Conservation (phyloP, 2,888 invertebrate genomes). For the Yponomeuta evonymella region DNA sequence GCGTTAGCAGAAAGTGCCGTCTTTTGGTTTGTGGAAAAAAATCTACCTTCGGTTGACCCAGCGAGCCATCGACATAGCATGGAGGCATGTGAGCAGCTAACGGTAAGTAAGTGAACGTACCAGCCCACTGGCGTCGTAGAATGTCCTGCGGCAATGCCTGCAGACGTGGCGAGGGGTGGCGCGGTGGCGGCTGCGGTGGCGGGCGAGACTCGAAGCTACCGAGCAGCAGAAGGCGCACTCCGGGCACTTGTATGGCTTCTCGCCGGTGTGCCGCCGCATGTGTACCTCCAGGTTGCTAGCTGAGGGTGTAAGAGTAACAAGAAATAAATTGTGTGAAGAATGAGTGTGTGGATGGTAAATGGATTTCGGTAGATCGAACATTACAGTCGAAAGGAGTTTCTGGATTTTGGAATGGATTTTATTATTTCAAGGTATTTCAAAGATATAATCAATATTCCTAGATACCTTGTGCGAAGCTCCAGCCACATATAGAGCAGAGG, state of each 20-base stretch:
- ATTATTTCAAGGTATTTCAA: no score
- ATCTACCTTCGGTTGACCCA: no score
- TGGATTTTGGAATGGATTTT: no score
- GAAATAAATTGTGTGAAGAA: background rate
- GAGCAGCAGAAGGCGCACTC: slow-evolving; percentile 51
- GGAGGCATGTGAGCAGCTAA: no score
- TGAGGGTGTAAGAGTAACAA: slow-evolving; percentile 24
- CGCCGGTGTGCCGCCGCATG: slow-evolving; percentile 57
- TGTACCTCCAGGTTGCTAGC: slow-evolving; percentile 59
- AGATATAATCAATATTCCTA: background rate
- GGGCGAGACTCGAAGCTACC: slow-evolving; percentile 46
- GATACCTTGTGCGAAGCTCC: slow-evolving; percentile 56
- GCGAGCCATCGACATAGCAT: background rate
- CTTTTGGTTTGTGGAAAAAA: no score
- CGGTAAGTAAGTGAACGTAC: slow-evolving; percentile 28
- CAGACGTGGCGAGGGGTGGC: slow-evolving; percentile 40
- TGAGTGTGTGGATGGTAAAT: no score
- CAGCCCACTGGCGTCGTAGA: slow-evolving; percentile 52
- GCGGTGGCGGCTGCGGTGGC: slow-evolving; percentile 55
- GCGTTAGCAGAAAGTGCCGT: no score
- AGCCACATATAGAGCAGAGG: slow-evolving; percentile 59
- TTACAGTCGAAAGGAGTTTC: no score
- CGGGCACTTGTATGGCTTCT: slow-evolving; percentile 51
- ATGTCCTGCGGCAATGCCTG: slow-evolving; percentile 49
- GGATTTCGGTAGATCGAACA: no score